Base-by-base conservation (phyloP, 1,140 invertebrate species). In the Zaprionus kolodkinae region DNA sequence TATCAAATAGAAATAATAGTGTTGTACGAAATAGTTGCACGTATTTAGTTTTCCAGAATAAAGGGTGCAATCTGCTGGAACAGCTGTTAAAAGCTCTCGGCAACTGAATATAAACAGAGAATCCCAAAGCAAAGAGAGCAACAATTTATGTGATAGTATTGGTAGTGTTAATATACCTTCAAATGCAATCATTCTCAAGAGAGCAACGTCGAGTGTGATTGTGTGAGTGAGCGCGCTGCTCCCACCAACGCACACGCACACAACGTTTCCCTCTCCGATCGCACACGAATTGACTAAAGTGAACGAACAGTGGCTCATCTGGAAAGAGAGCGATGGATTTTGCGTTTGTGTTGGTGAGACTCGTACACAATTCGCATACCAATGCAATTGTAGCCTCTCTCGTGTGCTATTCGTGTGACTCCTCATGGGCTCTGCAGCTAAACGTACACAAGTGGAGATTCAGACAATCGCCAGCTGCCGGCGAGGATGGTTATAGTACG, bases 81-180 rank as follows among this genome's bases (percentile, higher is more conserved):
- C 50, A 40, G 48, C 50, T 65, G 50, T 55, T 65, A 27, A 65
- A 30, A 65, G 50, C 25, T 52, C 45, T 7, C 15, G 2, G 35
- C 40, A 38, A 25, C 50, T 27, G 55, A 64, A 64, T 35, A 21
- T 55, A 64, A 64, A 64, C 50, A 64, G 50, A 64, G 62, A 54
- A 2, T 35, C 12, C 1, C 0, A 64, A 15, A 0, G 13, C n/a
- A 54, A 64, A 64, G 62, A 64, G 62, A 21, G 62, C 48, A 54
- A 40, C 9, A 10, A 0, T 63, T 3, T 10, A 3, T 17, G 15
- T 63, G 60, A 12, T 63, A 63, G 60, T 63, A 43, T 7, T 17
- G 25, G 13, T 21, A 13, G 10, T 45, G 1, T 27, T 17, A 30
- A n/a, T n/a, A n/a, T n/a, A n/a, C n/a, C 11, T 9, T 9, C 27